Percentiles rank a stretch among this genome's conserved stretches.
Evolutionary conservation across 2,888 invertebrate species (phyloP).

Genomic region (Halictus ligatus): DNA sequence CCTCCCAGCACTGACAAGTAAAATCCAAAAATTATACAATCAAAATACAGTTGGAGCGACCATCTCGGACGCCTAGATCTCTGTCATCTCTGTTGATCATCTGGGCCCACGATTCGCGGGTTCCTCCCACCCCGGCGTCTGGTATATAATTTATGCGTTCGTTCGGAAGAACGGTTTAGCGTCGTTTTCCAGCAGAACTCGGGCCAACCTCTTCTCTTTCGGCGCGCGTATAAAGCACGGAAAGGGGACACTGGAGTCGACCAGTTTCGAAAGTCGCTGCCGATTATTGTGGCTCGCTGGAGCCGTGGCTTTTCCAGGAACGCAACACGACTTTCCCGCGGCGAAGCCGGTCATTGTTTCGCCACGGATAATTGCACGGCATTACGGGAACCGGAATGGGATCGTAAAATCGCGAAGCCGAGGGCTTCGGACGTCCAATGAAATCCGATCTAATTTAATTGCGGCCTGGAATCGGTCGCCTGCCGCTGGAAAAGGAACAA

Average conservation of each 20-base stretch:
- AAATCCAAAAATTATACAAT: background rate
- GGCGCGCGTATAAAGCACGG: constrained; percentile 28
- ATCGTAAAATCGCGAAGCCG: background rate
- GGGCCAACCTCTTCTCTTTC: constrained; percentile 29
- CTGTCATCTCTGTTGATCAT: background rate
- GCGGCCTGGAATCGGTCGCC: background rate
- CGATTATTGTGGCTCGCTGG: background rate
- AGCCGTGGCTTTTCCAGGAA: background rate
- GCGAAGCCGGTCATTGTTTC: background rate
- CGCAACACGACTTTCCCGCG: background rate
- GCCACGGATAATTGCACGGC: background rate
- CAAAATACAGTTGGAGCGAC: background rate
- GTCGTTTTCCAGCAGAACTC: constrained; percentile 8
- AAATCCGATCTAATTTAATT: constrained; percentile 19
- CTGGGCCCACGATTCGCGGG: background rate
- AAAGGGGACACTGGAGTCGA: background rate
- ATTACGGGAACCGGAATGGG: background rate
- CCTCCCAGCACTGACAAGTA: background rate
- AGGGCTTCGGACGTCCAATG: background rate
- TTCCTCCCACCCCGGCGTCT: constrained; percentile 20
- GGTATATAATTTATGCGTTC: constrained; percentile 52
- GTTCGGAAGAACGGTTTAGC: background rate
- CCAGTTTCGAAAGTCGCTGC: background rate
- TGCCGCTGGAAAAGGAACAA: background rate
- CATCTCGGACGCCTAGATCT: background rate